Percentiles rank a stretch among this genome's conserved stretches.
Evolutionary conservation across 2,797 vertebrate species (phyloP).

Genomic region (Macropodus opercularis): DNA sequence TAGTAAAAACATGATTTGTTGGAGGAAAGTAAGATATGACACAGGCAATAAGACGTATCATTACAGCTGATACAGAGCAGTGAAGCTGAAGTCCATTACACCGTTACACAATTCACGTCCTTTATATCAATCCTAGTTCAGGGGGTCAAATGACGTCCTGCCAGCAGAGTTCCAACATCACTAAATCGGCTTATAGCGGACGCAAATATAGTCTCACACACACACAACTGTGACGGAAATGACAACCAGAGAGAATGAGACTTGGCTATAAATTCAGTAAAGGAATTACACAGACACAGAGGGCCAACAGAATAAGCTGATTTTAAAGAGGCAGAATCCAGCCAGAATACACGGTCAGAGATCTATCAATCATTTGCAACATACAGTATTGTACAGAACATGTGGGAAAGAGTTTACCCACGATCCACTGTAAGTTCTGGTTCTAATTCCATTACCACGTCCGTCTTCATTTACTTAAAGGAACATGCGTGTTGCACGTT

Average conservation of each 20-base stretch:
- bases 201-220: background rate
- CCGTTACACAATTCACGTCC: conserved; percentile 12
- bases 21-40: conserved; percentile 1
- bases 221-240: background rate
- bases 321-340: background rate
- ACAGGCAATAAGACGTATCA: background rate
- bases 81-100: conserved; percentile 5
- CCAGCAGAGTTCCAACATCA: conserved; percentile 16
- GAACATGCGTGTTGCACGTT: too few species aligned
- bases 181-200: conserved; percentile 8
- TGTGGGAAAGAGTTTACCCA: background rate
- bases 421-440: too few species aligned
- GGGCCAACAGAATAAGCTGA: background rate
- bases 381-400: background rate
- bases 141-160: conserved; percentile 14
- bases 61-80: background rate
- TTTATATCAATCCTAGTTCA: conserved; percentile 23
- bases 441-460: too few species aligned
- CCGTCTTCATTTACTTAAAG: too few species aligned
- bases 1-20: conserved; percentile 1
- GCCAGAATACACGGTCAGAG: background rate
- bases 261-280: background rate
- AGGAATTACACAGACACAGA: background rate
- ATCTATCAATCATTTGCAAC: background rate
- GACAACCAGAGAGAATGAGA: background rate